A percentile compares a stretch with the other conserved stretches of the same genome.
Conservation (phyloP, 2,888 invertebrate genomes). For the Monoplex corrugatus region DNA sequence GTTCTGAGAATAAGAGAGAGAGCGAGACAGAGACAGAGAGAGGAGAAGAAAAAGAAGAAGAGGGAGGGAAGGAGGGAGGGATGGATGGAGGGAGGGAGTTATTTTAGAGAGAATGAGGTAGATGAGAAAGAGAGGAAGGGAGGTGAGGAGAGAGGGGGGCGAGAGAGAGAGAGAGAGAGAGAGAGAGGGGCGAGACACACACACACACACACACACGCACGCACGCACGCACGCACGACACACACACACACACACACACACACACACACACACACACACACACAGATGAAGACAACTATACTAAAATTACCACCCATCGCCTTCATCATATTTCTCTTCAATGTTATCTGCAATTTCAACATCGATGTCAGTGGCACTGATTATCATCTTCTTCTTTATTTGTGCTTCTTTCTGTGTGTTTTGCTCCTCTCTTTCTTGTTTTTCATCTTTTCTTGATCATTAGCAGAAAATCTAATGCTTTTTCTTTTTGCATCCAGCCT, state of each 20-base stretch:
- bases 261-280: no score
- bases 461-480: no score
- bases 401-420: neutral
- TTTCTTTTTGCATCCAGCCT: neutral
- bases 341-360: neutral
- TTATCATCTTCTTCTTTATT: neutral
- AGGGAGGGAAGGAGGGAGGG: neutral
- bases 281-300: neutral
- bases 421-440: no score
- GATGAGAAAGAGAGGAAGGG: neutral
- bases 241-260: no score
- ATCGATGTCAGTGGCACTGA: neutral
- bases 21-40: neutral
- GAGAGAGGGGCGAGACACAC: neutral
- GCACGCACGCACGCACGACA: neutral
- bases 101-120: no score
- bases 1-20: no score
- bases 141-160: neutral
- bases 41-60: neutral
- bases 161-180: neutral
- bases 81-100: neutral
- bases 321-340: neutral
- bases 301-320: neutral
- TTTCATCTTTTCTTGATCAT: no score
- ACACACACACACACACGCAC: no score